Evolutionary conservation across 2,113 vertebrate genomes (phyloP), one percentile per base, ranked within the genome.

Genomic region (Notiomystis cincta): DNA sequence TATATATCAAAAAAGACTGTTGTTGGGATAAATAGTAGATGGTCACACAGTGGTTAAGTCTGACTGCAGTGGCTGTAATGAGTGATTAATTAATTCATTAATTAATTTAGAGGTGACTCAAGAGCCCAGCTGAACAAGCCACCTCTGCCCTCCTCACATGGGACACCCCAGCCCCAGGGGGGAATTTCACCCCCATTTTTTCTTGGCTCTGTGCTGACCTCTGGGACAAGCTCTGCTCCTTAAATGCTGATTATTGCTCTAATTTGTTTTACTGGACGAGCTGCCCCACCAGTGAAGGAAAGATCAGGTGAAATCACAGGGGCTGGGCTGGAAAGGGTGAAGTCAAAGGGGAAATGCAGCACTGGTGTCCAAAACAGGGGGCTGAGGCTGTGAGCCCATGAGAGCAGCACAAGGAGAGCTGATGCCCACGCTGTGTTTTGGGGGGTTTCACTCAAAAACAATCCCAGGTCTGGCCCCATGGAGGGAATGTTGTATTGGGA

Each of bases 351-450:
- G 12, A 23, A 19, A 2, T 3, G 9, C 15, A 62, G 25, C 38
- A 6, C 2, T 11, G 4, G 4, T 35, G 5, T 79, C 38, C 21
- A 23, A 45, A 44, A 30, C 0, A n/a, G 27, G 35, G 19, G 31
- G 1, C 6, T 21, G 45, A 24, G 13, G 3, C 13, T 31, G 9
- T 4, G 12, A 28, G 19, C 28, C n/a, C 25, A 0, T 3, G 11
- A 27, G 7, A 10, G 37, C 31, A 73, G 37, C 7, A 8, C 40
- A 11, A 2, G 12, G 9, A 62, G 19, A 60, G 25, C 9, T 48
- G 33, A 30, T 11, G 25, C 13, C 35, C 47, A 54, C 13, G 2
- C 14, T 25, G 9, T 13, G 3, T 73, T 53, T 25, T 4, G 20
- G 0, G 5, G 30, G 5, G 5, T 17, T 66, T 70, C 44, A 42